Conservation (phyloP, 2,797 vertebrate genomes). For the Syngnathus acus region DNA sequence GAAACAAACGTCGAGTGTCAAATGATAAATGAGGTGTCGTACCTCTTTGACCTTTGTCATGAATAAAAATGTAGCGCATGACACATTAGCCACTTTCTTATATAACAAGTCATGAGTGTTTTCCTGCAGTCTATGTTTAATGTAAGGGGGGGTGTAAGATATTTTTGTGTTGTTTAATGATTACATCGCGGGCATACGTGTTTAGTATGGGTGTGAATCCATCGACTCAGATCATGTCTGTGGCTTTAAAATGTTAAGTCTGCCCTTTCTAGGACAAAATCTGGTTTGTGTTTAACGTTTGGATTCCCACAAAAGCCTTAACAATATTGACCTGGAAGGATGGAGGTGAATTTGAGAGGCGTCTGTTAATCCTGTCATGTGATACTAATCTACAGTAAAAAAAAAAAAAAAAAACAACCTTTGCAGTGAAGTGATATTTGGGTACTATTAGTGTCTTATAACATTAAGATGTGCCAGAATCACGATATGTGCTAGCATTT, state of each 20-base stretch:
- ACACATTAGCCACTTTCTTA: background rate
- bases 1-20: background rate
- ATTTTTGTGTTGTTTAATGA: background rate
- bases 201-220: background rate
- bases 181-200: background rate
- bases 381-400: conserved; percentile 51
- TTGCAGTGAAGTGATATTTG: conserved; percentile 32
- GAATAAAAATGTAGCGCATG: background rate
- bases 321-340: conserved; percentile 33
- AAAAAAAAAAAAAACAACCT: conserved; percentile 5
- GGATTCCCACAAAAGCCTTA: conserved; percentile 20
- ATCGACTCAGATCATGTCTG: background rate
- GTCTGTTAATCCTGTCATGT: conserved; percentile 47
- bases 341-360: conserved; percentile 27
- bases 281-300: background rate
- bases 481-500: background rate
- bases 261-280: background rate
- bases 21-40: background rate
- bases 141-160: background rate
- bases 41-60: background rate
- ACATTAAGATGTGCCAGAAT: background rate
- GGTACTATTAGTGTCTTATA: conserved; percentile 7
- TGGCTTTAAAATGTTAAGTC: background rate
- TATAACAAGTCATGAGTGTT: background rate
- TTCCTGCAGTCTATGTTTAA: background rate